Conservation (phyloP, 2,797 vertebrate genomes). For the Dipus sagitta region DNA sequence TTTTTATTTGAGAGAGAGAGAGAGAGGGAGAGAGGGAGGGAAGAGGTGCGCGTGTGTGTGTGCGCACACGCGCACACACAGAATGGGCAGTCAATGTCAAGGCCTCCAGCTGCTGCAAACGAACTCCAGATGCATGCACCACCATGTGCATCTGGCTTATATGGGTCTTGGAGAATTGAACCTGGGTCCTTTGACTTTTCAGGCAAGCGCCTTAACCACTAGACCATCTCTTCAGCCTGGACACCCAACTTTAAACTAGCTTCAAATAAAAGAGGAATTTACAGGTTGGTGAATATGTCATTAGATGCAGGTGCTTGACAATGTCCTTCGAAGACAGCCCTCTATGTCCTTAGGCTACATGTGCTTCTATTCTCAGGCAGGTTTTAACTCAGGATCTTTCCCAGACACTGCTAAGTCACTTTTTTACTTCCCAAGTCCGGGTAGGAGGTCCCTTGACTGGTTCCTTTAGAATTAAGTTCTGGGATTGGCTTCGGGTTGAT, state of each 20-base stretch:
- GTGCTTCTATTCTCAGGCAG: constrained; percentile 53
- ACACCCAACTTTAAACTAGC: constrained; percentile 31
- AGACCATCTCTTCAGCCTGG: background rate
- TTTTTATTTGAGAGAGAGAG: too few relatives aligned
- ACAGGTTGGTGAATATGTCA: background rate
- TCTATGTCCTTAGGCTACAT: background rate
- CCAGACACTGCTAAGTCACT: background rate
- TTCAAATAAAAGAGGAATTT: constrained; percentile 41
- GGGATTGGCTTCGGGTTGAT: background rate
- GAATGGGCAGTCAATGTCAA: too few relatives aligned
- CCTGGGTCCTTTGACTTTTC: too few relatives aligned
- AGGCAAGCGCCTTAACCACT: too few relatives aligned
- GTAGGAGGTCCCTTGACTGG: background rate
- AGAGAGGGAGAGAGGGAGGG: too few relatives aligned
- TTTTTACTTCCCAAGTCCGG: background rate
- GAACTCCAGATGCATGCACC: too few relatives aligned
- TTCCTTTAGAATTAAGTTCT: constrained; percentile 31
- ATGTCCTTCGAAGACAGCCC: background rate
- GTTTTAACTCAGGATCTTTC: background rate
- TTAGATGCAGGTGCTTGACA: background rate
- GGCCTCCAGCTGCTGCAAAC: too few relatives aligned
- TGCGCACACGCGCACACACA: too few relatives aligned
- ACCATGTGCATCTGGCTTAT: too few relatives aligned
- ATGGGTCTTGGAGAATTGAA: too few relatives aligned
- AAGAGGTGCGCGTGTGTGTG: too few relatives aligned